Base-by-base conservation (phyloP, 2,888 invertebrate genomes). In the Palloptera scutellata region DNA sequence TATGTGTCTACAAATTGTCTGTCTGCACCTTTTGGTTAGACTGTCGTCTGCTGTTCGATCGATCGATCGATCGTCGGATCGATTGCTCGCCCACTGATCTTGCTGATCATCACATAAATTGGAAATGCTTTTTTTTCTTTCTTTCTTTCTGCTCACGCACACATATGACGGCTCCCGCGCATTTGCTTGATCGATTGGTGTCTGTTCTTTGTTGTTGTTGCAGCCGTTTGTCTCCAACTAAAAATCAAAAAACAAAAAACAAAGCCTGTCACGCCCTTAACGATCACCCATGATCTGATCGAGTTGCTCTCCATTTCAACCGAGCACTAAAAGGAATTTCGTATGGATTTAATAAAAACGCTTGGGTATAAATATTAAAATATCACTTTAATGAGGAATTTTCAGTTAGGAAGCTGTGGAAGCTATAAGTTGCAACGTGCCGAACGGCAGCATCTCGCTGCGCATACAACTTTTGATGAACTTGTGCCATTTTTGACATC, bases 401-500 rank as follows among this genome's bases (percentile, higher is more conserved):
- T 64, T 45, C 54, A 55, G 63, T 48, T 57, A 48, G 41, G 12
- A 15, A 19, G 55, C 57, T 41, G 48, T 30, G 55, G 51, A 17
- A 17, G 40, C 30, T 40, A 11, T 17, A 15, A 42, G 40, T 42
- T 41, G 19, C 19, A 20, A 20, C 12, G 17, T 15, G 30, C 30
- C 41, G 19, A 13, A 10, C 17, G 12, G n/a, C n/a, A n/a, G n/a
- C n/a, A n/a, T n/a, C 43, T 72, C 62, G 71, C 73, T 76, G 75
- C 77, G 13, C 67, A 61, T 17, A 60, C 67, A 43, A 9, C 48
- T 58, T 61, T 40, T 78, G 79, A 79, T 76, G 79, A 76, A 79
- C 79, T 77, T 79, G 78, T 78, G 79, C 78, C 79, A 77, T 48
- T 48, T 15, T 19, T 48, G 51, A n/a, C 51, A 8, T 48, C 51